Evolutionary conservation across 2,888 invertebrate species (phyloP), one percentile per base, ranked within the genome.

Genomic region (Hipparchia semele): DNA sequence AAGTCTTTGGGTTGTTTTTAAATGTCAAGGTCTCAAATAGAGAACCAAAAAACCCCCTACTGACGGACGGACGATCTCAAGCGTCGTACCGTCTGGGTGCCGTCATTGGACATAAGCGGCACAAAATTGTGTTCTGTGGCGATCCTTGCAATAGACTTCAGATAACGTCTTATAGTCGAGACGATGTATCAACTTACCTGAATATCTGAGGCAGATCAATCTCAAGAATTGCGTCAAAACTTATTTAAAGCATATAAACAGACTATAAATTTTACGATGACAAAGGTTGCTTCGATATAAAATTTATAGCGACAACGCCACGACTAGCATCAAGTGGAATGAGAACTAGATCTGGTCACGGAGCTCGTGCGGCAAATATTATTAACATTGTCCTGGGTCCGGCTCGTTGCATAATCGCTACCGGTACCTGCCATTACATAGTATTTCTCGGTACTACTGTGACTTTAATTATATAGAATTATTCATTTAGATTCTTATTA

Each of bases 381-480:
- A 84, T 86, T 84, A 87, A 86, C 87, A 90, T 87, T 91, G 89
- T 90, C 86, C 82, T 84, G 87, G 82, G 89, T 92, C 92, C 91
- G 91, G 88, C 88, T 92, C 77, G 80, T 92, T 92, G 90, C 90
- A 90, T 91, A 91, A 92, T 90, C 83, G 82, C 80, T 84, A 85
- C 84, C 84, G 83, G 84, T 84, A 82, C 82, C 80, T 82, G 80
- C 81, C 82, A 82, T 81, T 79, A 84, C 80, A 83, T 83, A 81
- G 83, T 83, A 83, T 84, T 83, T 84, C 82, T 82, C 76, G 76
- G 75, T 78, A 77, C 77, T 75, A 80, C 81, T 81, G 84, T 84
- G 83, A 80, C 84, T 80, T 83, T 82, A 85, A 87, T 90, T 84
- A 83, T 84, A 89, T 85, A 83, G 74, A 76, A 78, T 78, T 79